phyloP scores from a whole-genome alignment of 2,797 vertebrate genomes.

The Galago senegalensis region DNA sequence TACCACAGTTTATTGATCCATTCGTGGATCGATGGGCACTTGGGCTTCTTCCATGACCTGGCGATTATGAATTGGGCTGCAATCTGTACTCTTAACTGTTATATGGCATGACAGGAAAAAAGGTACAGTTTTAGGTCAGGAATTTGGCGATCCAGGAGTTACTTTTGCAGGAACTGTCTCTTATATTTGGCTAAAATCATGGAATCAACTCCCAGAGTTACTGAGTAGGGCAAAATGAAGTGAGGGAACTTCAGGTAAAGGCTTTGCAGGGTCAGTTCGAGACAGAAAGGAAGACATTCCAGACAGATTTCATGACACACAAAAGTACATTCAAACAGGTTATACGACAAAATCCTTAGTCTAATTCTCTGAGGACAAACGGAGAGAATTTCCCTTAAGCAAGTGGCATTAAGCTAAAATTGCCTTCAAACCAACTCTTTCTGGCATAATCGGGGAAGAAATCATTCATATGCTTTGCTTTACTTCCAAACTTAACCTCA shows the following conservation, averaged over 20 bases:
- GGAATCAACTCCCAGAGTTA: not conserved
- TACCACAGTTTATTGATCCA: too few relatives aligned
- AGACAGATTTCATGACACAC: not conserved
- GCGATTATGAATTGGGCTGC: too few relatives aligned
- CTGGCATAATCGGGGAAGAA: not conserved
- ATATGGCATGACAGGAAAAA: not conserved
- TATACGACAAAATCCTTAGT: not conserved
- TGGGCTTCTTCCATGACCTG: too few relatives aligned
- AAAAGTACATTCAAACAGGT: not conserved
- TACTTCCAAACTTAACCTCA: not conserved
- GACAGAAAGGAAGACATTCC: not conserved
- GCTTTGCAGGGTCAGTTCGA: not conserved
- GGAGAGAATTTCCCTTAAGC: not conserved
- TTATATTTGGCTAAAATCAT: slow-evolving; percentile 25
- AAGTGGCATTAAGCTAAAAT: not conserved
- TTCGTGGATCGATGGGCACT: too few relatives aligned
- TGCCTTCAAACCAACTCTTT: not conserved
- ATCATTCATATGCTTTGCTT: not conserved
- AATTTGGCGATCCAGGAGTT: not conserved
- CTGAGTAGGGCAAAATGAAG: not conserved
- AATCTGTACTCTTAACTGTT: not conserved
- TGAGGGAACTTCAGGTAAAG: not conserved
- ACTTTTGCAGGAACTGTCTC: not conserved
- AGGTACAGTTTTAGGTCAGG: not conserved
- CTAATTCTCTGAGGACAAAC: not conserved